Conservation (phyloP, 2,888 invertebrate genomes). For the Physocephala rufipes region DNA sequence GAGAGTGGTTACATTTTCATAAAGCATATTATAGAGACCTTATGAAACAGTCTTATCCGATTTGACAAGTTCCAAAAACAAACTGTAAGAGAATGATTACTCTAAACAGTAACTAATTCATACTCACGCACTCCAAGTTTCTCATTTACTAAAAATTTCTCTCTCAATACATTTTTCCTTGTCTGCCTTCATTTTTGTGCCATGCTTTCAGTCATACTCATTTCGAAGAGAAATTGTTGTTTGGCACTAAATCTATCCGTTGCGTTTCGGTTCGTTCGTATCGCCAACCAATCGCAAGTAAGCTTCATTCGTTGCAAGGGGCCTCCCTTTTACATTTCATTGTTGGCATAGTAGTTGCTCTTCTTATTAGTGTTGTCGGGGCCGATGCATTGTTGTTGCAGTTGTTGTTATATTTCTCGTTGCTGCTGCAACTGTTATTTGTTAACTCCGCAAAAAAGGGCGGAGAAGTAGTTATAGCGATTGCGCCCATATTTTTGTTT, state of each 20-base stretch:
- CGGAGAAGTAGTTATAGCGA: conserved; percentile 46
- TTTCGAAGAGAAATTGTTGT: neutral
- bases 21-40: no score
- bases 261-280: conserved; percentile 40
- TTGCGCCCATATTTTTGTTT: conserved; percentile 34
- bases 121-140: neutral
- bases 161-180: neutral
- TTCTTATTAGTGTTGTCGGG: conserved; percentile 21
- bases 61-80: no score
- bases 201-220: conserved; percentile 15
- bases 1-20: no score
- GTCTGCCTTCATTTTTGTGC: neutral
- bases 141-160: no score
- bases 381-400: conserved; percentile 1
- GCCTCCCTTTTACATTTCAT: conserved; percentile 13
- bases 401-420: neutral
- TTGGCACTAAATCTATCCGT: neutral
- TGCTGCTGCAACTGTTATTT: conserved; percentile 7
- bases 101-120: neutral
- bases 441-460: conserved; percentile 46
- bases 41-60: no score
- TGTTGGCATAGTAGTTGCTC: conserved; percentile 24
- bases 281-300: conserved; percentile 55
- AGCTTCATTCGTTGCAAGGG: conserved; percentile 42
- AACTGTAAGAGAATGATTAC: neutral